phyloP scores from a whole-genome alignment of 2,888 invertebrate genomes.

The Balanococcus diminutus region DNA sequence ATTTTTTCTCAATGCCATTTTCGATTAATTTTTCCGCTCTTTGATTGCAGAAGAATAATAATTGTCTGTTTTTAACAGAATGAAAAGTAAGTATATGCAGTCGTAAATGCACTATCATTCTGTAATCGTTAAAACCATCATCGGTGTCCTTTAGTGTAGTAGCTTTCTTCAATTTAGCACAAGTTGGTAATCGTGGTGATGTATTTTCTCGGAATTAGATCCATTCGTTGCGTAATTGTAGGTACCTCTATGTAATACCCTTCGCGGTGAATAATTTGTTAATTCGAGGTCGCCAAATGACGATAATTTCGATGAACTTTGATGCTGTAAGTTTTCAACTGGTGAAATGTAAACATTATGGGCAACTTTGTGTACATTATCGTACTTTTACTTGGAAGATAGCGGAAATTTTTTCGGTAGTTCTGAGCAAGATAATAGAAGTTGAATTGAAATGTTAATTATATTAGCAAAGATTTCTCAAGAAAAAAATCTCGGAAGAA shows the following conservation, averaged over 20 bases:
- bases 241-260: background rate
- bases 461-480: too few relatives aligned
- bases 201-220: background rate
- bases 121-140: background rate
- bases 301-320: background rate
- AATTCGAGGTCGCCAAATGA: background rate
- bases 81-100: background rate
- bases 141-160: background rate
- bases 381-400: background rate
- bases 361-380: background rate
- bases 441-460: too few relatives aligned
- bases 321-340: background rate
- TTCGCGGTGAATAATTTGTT: background rate
- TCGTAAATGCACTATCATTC: background rate
- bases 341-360: too few relatives aligned
- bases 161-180: slow-evolving; percentile 2
- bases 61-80: background rate
- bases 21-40: background rate
- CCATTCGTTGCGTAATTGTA: background rate
- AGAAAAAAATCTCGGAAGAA: too few relatives aligned
- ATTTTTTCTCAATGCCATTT: slow-evolving; percentile 5
- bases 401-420: background rate
- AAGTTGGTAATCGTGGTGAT: background rate
- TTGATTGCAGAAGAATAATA: background rate
- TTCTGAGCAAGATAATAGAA: background rate